Percentiles rank a stretch among this genome's conserved stretches.
These are phyloP conservation scores for Lordiphosa mommai DNA, from an alignment of 1,140 invertebrate genomes.

Conservation along the genomic window DNA sequence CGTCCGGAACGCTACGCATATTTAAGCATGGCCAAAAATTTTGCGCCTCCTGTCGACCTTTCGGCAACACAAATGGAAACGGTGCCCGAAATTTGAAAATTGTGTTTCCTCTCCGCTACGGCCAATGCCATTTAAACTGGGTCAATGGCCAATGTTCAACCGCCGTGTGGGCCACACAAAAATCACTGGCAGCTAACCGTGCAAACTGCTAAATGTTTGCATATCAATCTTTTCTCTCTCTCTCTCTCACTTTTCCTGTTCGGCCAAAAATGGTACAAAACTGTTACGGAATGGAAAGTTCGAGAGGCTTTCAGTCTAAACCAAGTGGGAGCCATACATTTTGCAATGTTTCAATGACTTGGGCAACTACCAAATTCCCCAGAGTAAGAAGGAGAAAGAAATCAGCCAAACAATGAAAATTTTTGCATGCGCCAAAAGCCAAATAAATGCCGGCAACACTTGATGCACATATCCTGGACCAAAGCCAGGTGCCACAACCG, in stretches of 20 bases:
- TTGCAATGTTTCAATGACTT: constrained; percentile 55
- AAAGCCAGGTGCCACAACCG: constrained; percentile 15
- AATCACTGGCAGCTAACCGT: constrained; percentile 57
- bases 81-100: constrained; percentile 19
- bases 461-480: constrained; percentile 41
- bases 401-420: constrained; percentile 48
- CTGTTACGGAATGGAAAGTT: constrained; percentile 17
- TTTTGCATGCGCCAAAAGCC: constrained; percentile 39
- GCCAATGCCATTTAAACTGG: background rate
- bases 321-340: constrained; percentile 69
- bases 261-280: constrained; percentile 19
- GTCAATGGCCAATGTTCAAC: constrained; percentile 19
- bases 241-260: background rate
- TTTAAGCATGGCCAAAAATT: constrained; percentile 56
- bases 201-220: constrained; percentile 66
- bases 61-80: constrained; percentile 10
- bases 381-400: constrained; percentile 2
- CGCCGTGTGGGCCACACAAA: constrained; percentile 12
- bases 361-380: constrained; percentile 9
- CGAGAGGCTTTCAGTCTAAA: constrained; percentile 42
- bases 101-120: constrained; percentile 29
- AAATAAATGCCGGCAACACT: constrained; percentile 39
- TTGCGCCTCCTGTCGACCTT: constrained; percentile 31
- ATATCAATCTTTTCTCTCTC: constrained; percentile 58
- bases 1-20: constrained; percentile 54